These are phyloP conservation scores for Drosophila orena DNA, from an alignment of 1,140 invertebrate species.

Conservation along the genomic window DNA sequence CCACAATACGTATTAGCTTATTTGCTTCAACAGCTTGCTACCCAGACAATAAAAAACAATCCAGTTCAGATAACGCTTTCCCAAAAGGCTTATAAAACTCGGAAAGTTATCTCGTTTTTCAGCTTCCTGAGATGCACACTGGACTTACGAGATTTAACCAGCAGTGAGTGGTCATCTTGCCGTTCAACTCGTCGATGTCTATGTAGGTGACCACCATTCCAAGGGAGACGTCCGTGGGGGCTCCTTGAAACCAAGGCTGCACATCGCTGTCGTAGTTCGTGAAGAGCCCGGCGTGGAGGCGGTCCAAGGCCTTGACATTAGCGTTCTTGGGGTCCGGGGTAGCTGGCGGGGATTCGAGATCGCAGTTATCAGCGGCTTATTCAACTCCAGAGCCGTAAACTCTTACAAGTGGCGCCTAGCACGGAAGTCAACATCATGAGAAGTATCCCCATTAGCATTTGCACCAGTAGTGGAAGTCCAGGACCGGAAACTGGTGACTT, in stretches of 20 bases:
- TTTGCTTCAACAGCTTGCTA: too few relatives aligned
- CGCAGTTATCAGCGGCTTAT: neutral
- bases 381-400: neutral
- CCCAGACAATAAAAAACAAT: too few relatives aligned
- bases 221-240: constrained; percentile 86
- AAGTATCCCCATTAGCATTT: constrained; percentile 23
- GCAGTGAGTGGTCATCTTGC: constrained; percentile 86
- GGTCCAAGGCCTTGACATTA: constrained; percentile 87
- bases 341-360: constrained; percentile 8
- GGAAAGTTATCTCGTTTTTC: neutral
- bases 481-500: constrained; percentile 61
- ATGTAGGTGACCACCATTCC: constrained; percentile 87
- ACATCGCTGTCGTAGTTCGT: constrained; percentile 88
- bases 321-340: neutral
- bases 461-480: constrained; percentile 32
- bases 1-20: too few relatives aligned
- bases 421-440: constrained; percentile 47
- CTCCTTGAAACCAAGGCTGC: constrained; percentile 86
- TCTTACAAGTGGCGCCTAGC: constrained; percentile 65
- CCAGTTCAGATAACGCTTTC: too few relatives aligned
- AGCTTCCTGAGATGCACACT: constrained; percentile 13
- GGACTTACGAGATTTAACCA: constrained; percentile 87
- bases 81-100: neutral
- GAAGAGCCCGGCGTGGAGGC: constrained; percentile 87
- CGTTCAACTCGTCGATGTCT: constrained; percentile 86